phyloP scores from a whole-genome alignment of 2,113 vertebrate genomes.

The Pristiophorus japonicus region DNA sequence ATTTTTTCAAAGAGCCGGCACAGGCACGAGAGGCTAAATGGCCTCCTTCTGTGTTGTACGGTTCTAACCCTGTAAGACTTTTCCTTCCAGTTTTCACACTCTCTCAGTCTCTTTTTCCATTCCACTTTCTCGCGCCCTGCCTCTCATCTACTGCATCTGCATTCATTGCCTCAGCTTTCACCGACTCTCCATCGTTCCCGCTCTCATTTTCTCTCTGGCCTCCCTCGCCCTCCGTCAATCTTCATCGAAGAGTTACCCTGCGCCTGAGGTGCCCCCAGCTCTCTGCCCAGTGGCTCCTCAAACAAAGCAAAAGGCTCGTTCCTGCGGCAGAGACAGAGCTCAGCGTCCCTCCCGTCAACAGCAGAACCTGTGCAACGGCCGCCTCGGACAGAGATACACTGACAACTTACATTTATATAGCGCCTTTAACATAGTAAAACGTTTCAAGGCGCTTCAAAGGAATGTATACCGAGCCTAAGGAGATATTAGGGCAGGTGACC shows the following conservation, averaged over 20 bases:
- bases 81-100: not conserved
- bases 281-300: not conserved
- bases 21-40: not conserved
- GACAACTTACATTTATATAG: not conserved
- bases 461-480: not conserved
- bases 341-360: not conserved
- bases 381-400: not conserved
- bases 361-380: not conserved
- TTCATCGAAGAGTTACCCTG: not conserved
- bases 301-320: not conserved
- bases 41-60: not conserved
- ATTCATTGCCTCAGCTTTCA: not conserved
- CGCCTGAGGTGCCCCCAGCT: not conserved
- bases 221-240: not conserved
- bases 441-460: not conserved
- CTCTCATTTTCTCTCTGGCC: not conserved
- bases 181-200: too few species aligned
- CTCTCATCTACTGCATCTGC: not conserved
- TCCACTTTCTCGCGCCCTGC: not conserved
- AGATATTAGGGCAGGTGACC: not conserved
- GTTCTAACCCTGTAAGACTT: not conserved
- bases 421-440: not conserved
- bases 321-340: not conserved
- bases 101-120: too few species aligned
- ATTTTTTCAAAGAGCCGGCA: not conserved